phyloP scores from a whole-genome alignment of 2,888 invertebrate species.

The Germaria angustata region DNA sequence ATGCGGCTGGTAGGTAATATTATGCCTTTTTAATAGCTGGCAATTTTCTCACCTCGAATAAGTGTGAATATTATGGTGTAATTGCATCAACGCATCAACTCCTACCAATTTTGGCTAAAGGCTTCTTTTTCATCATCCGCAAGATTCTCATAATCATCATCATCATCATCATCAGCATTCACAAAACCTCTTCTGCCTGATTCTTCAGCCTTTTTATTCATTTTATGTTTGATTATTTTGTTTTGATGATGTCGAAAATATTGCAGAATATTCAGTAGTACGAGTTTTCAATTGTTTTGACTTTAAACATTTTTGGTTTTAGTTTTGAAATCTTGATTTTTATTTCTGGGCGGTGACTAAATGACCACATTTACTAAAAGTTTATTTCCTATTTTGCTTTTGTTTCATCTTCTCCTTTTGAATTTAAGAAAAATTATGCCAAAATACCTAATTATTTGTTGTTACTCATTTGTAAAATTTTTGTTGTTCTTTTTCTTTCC shows the following conservation, averaged over 20 bases:
- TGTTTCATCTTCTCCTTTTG: constrained; percentile 33
- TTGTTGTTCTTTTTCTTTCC: constrained; percentile 22
- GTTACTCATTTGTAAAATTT: constrained; percentile 7
- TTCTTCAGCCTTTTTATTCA: not conserved
- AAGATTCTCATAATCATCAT: constrained; percentile 14
- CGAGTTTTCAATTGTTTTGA: constrained; percentile 42
- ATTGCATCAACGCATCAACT: constrained; percentile 80
- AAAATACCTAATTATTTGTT: constrained; percentile 76
- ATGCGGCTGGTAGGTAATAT: constrained; percentile 71
- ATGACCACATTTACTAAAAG: constrained; percentile 53
- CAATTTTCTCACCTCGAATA: constrained; percentile 81
- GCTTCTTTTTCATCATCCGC: constrained; percentile 61
- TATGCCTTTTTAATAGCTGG: constrained; percentile 81
- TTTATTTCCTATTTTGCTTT: constrained; percentile 32
- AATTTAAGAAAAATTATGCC: constrained; percentile 73
- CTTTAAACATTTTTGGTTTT: constrained; percentile 14
- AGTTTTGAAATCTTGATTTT: constrained; percentile 34
- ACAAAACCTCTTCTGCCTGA: not conserved
- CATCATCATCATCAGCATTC: not conserved
- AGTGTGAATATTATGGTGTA: constrained; percentile 81
- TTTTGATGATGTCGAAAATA: constrained; percentile 17
- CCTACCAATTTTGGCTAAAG: constrained; percentile 78
- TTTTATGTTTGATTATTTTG: constrained; percentile 14
- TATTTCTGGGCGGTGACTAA: constrained; percentile 59
- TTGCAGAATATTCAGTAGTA: constrained; percentile 31